Evolutionary conservation across 2,888 invertebrate species (phyloP).

Genomic region (Cataglyphis cursor): DNA sequence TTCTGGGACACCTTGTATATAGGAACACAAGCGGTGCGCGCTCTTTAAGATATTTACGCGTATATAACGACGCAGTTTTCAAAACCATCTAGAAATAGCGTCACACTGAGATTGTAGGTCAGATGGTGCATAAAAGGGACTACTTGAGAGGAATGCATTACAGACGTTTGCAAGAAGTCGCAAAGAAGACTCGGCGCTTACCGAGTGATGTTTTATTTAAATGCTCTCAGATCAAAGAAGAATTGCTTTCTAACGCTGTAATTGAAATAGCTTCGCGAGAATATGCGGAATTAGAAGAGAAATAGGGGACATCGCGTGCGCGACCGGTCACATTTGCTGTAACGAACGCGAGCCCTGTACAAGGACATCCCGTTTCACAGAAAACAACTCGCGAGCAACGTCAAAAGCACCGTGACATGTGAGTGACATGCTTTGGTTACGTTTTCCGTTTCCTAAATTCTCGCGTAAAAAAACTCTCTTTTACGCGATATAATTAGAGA

Average conservation of each 20-base stretch:
- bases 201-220: conserved; percentile 65
- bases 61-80: conserved; percentile 68
- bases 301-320: conserved; percentile 22
- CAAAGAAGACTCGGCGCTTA: conserved; percentile 32
- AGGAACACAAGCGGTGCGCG: conserved; percentile 52
- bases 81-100: conserved; percentile 81
- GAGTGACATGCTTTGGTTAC: background rate
- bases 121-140: conserved; percentile 75
- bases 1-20: background rate
- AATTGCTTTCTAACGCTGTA: conserved; percentile 29
- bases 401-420: background rate
- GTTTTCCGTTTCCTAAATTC: background rate
- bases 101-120: conserved; percentile 82
- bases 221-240: conserved; percentile 41
- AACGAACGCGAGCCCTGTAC: background rate
- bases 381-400: background rate
- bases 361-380: background rate
- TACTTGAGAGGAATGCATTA: conserved; percentile 30
- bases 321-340: conserved; percentile 12
- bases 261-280: conserved; percentile 21
- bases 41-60: conserved; percentile 54
- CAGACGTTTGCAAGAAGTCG: conserved; percentile 62
- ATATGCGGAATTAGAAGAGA: conserved; percentile 28
- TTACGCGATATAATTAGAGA: background rate
- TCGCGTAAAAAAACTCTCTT: background rate